A percentile compares a stretch with the other conserved stretches of the same genome.
Conservation (phyloP, 1,140 invertebrate genomes). For the Neotoxoptera formosana region DNA sequence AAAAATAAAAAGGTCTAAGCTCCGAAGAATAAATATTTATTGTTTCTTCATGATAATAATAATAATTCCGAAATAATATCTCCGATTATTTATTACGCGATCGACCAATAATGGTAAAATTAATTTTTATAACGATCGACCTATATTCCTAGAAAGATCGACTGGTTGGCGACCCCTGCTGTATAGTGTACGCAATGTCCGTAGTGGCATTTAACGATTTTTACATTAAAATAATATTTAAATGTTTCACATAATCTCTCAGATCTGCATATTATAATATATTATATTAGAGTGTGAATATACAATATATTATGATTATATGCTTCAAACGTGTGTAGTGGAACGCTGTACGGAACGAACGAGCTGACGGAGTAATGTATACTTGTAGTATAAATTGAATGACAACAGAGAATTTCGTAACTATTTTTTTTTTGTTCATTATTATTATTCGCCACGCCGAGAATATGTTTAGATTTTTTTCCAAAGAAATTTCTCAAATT, state of each 20-base stretch:
- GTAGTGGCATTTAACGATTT: not conserved
- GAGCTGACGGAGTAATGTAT: not conserved
- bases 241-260: not conserved
- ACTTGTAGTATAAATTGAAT: not conserved
- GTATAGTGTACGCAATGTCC: not conserved
- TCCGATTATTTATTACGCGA: too few relatives aligned
- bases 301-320: not conserved
- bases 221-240: not conserved
- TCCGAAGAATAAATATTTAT: too few relatives aligned
- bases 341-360: too few relatives aligned
- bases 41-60: too few relatives aligned
- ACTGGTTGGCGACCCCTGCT: too few relatives aligned
- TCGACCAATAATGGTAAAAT: too few relatives aligned
- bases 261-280: not conserved
- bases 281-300: not conserved
- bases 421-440: not conserved
- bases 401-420: not conserved
- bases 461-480: not conserved
- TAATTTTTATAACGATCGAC: too few relatives aligned
- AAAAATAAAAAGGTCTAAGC: too few relatives aligned
- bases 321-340: not conserved
- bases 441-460: not conserved
- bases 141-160: too few relatives aligned
- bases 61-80: too few relatives aligned
- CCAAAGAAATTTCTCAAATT: not conserved